Percentiles rank a stretch among this genome's conserved stretches.
Conservation (phyloP, 2,888 invertebrate species). For the Nomada ferruginata region DNA sequence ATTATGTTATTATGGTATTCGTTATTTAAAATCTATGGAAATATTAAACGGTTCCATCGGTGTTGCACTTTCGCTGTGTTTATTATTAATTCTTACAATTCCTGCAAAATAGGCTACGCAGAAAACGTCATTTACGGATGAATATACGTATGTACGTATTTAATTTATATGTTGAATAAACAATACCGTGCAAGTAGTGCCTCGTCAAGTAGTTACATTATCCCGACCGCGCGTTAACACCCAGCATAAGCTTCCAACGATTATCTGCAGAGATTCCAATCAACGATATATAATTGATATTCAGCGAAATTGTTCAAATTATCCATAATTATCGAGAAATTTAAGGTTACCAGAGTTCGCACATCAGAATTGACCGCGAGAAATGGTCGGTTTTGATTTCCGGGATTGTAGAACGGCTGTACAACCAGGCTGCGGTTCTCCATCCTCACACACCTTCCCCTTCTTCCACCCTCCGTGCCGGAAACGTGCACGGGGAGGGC, state of each 20-base stretch:
- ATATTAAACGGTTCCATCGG: no score
- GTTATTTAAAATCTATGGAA: no score
- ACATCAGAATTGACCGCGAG: conserved; percentile 66
- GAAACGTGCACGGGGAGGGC: conserved; percentile 20
- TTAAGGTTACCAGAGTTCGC: conserved; percentile 33
- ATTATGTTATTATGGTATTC: no score
- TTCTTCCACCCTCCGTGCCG: conserved; percentile 32
- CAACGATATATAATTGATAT: conserved; percentile 24
- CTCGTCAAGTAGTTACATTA: background rate
- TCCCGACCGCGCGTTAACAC: background rate
- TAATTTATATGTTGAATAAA: no score
- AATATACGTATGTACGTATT: no score
- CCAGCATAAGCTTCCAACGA: background rate
- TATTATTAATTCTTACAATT: no score
- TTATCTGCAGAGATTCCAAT: conserved; percentile 17
- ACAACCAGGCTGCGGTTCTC: conserved; percentile 70
- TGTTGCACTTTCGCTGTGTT: no score
- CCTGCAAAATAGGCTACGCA: no score
- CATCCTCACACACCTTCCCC: conserved; percentile 64
- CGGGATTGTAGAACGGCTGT: conserved; percentile 68
- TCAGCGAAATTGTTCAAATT: conserved; percentile 21
- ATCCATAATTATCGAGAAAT: conserved; percentile 56
- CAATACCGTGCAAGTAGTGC: no score
- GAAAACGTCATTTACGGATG: no score
- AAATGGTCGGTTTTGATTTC: conserved; percentile 75